phyloP scores from a whole-genome alignment of 2,113 vertebrate genomes.

The Ameiurus melas region DNA sequence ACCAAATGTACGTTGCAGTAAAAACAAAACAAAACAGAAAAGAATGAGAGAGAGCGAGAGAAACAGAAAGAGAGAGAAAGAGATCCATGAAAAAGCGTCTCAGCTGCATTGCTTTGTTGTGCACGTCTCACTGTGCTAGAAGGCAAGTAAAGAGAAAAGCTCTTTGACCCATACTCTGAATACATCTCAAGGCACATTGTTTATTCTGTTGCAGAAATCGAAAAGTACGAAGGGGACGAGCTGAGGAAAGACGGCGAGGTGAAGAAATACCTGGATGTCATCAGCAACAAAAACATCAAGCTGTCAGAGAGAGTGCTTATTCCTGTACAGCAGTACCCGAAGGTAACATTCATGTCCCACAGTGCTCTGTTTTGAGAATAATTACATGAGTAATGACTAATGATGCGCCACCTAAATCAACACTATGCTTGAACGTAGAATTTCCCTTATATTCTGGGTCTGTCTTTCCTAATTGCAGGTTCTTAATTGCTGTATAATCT shows the following conservation, averaged over 20 bases:
- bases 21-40: not conserved
- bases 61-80: not conserved
- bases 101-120: slow-evolving; percentile 8
- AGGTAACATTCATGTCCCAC: slow-evolving; percentile 76
- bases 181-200: slow-evolving; percentile 29
- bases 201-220: slow-evolving; percentile 85
- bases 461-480: slow-evolving; percentile 5
- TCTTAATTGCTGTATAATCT: slow-evolving; percentile 28
- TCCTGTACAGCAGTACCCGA: slow-evolving; percentile 96
- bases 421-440: slow-evolving; percentile 1
- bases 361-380: not conserved
- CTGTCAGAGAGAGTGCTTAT: slow-evolving; percentile 95
- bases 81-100: slow-evolving; percentile 5
- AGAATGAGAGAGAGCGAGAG: not conserved
- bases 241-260: slow-evolving; percentile 89
- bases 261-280: slow-evolving; percentile 97
- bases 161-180: slow-evolving; percentile 29
- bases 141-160: slow-evolving; percentile 15
- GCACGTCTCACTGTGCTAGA: slow-evolving; percentile 4
- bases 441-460: not conserved
- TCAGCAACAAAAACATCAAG: slow-evolving; percentile 99
- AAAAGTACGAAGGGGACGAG: slow-evolving; percentile 90
- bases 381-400: slow-evolving; percentile 18
- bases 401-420: slow-evolving; percentile 14
- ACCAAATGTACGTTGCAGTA: not conserved